Percentiles rank a stretch among this genome's conserved stretches.
Conservation (phyloP, 1,140 invertebrate species). For the Drepana arcuata region DNA sequence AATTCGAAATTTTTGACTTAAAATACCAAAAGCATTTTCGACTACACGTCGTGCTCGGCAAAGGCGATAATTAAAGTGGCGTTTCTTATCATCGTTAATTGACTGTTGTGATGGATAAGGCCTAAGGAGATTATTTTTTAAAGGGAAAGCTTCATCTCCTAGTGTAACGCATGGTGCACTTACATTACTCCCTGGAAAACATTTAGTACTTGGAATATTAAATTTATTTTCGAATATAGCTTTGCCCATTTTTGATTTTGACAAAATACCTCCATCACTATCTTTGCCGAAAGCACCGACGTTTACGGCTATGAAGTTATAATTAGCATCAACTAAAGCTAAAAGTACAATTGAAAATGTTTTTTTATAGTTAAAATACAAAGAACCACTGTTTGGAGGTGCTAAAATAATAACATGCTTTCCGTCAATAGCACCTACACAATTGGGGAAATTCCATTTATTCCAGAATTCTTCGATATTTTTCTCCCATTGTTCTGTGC, state of each 20-base stretch:
- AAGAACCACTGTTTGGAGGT: conserved; percentile 11
- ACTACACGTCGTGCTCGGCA: background rate
- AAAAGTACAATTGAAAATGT: conserved; percentile 11
- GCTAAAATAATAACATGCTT: conserved; percentile 11
- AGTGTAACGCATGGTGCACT: conserved; percentile 1
- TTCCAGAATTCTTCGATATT: background rate
- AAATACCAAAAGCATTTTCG: background rate
- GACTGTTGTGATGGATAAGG: background rate
- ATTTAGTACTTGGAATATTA: conserved; percentile 4
- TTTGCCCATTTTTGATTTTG: conserved; percentile 19
- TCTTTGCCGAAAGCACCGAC: conserved; percentile 32
- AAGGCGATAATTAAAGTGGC: background rate
- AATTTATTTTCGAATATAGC: conserved; percentile 10
- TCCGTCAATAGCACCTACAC: conserved; percentile 7
- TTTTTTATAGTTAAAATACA: conserved; percentile 19
- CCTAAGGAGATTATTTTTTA: no score
- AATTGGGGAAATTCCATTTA: background rate
- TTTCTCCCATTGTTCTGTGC: no score
- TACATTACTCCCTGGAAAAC: background rate
- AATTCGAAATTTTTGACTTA: background rate
- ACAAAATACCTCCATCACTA: conserved; percentile 40
- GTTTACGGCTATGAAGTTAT: conserved; percentile 28
- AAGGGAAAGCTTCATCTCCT: conserved; percentile 1
- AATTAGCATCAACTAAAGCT: conserved; percentile 15
- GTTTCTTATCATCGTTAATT: background rate